A percentile compares a stretch with the other conserved stretches of the same genome.
Conservation (phyloP, 2,888 invertebrate genomes). For the Eueremaeus valkanovi region DNA sequence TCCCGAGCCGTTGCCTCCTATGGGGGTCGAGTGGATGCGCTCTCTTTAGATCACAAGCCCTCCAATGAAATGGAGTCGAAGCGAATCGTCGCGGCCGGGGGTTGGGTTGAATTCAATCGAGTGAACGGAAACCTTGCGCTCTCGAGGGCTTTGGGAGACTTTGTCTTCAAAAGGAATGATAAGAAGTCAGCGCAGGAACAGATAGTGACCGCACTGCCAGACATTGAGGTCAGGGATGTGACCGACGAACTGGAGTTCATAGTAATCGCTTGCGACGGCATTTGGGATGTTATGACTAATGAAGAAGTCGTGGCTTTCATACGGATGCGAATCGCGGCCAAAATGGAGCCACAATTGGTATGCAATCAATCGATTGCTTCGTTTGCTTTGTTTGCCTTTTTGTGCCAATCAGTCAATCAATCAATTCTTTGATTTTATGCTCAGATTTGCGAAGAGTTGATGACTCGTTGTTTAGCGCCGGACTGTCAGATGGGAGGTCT, state of each 20-base stretch:
- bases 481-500: constrained; percentile 95
- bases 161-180: constrained; percentile 88
- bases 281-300: constrained; percentile 97
- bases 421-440: constrained; percentile 11
- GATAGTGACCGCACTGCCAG: constrained; percentile 90
- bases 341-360: constrained; percentile 78
- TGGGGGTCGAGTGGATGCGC: constrained; percentile 67
- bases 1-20: constrained; percentile 89
- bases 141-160: constrained; percentile 94
- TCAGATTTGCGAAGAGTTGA: constrained; percentile 86
- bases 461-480: constrained; percentile 91
- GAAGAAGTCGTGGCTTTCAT: constrained; percentile 90
- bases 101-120: constrained; percentile 72
- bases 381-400: no score
- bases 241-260: constrained; percentile 93
- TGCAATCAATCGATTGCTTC: no score
- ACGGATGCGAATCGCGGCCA: constrained; percentile 70
- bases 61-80: constrained; percentile 78
- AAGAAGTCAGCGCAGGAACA: constrained; percentile 83
- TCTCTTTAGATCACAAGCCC: constrained; percentile 94
- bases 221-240: constrained; percentile 74
- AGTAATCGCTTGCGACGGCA: constrained; percentile 95
- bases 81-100: constrained; percentile 86
- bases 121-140: constrained; percentile 71
- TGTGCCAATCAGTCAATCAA: not conserved